Evolutionary conservation across 2,888 invertebrate genomes (phyloP).

Genomic region (Chymomyza procnemis): DNA sequence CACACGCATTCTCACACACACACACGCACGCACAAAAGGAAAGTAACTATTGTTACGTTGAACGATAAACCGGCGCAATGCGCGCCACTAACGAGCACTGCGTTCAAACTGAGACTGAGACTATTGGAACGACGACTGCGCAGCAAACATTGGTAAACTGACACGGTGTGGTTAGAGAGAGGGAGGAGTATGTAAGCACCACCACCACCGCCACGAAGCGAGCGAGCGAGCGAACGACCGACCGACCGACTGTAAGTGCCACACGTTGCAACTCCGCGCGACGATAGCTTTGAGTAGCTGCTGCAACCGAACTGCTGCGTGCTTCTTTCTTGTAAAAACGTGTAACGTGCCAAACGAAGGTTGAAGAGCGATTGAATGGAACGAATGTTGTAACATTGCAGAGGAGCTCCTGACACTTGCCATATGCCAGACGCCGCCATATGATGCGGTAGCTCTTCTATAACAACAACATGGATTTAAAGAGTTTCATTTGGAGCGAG

Average conservation of each 20-base stretch:
- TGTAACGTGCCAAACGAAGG: slow-evolving; percentile 63
- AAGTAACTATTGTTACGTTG: neutral
- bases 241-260: neutral
- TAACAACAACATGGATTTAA: neutral
- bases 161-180: neutral
- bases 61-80: neutral
- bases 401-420: neutral
- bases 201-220: too few species aligned
- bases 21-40: neutral
- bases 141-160: slow-evolving; percentile 2
- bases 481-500: neutral
- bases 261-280: neutral
- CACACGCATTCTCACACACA: too few species aligned
- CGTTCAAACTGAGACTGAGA: slow-evolving; percentile 64
- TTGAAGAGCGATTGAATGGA: slow-evolving; percentile 69
- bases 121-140: slow-evolving; percentile 36
- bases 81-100: slow-evolving; percentile 54
- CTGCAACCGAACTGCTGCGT: slow-evolving; percentile 12
- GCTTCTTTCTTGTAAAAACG: slow-evolving; percentile 58
- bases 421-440: neutral
- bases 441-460: neutral
- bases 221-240: neutral
- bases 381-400: slow-evolving; percentile 48
- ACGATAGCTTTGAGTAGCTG: slow-evolving; percentile 11
- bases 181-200: slow-evolving; percentile 8